A percentile compares a stretch with the other conserved stretches of the same genome.
phyloP scores from a whole-genome alignment of 2,113 vertebrate species.

The Falcunculus frontatus region DNA sequence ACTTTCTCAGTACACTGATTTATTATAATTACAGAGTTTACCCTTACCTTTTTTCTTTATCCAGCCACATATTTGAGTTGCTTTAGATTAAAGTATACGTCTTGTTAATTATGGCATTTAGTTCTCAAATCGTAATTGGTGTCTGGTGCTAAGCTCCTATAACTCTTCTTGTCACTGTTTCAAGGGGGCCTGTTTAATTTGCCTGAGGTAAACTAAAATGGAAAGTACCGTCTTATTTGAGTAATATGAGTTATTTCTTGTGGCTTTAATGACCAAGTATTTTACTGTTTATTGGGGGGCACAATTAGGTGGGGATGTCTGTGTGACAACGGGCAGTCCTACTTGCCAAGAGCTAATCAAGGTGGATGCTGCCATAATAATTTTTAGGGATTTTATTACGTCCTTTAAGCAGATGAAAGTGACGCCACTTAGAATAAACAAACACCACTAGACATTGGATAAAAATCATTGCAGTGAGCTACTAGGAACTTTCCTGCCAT shows the following conservation, averaged over 20 bases:
- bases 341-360: constrained; percentile 72
- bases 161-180: constrained; percentile 58
- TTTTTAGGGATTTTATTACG: constrained; percentile 69
- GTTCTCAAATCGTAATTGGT: constrained; percentile 69
- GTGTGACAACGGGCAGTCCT: constrained; percentile 20
- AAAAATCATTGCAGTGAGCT: constrained; percentile 25
- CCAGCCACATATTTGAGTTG: constrained; percentile 73
- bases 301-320: not conserved
- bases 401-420: constrained; percentile 61
- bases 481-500: constrained; percentile 30
- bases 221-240: constrained; percentile 83
- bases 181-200: constrained; percentile 62
- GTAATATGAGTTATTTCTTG: constrained; percentile 71
- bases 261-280: constrained; percentile 65
- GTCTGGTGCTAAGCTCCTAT: constrained; percentile 58
- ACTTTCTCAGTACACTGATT: constrained; percentile 41
- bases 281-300: not conserved
- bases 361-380: constrained; percentile 70
- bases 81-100: constrained; percentile 73
- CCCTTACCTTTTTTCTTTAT: constrained; percentile 75
- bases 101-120: constrained; percentile 74
- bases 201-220: constrained; percentile 72
- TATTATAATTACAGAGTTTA: constrained; percentile 74
- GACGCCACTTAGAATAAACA: constrained; percentile 52
- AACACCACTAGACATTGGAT: constrained; percentile 9